Evolutionary conservation across 2,113 vertebrate species (phyloP).

Genomic region (Channa maculata): DNA sequence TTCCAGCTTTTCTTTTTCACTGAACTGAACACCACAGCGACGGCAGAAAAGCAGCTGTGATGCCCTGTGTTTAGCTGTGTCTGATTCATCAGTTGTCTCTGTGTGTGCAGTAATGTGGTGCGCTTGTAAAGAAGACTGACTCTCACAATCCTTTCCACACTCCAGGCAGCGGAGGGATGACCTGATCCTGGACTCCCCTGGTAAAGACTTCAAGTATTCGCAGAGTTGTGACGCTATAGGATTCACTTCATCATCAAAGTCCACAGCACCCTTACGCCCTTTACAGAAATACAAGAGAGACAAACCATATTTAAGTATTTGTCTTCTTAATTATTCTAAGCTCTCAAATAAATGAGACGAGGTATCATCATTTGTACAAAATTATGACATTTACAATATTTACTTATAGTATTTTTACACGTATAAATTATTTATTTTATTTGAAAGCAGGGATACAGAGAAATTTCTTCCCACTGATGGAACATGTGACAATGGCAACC

Average conservation of each 20-base stretch:
- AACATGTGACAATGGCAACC: too few relatives aligned
- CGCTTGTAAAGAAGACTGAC: conserved; percentile 63
- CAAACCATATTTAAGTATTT: conserved; percentile 5
- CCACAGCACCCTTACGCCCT: conserved; percentile 62
- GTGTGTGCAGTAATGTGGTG: conserved; percentile 57
- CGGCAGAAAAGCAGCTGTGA: conserved; percentile 58
- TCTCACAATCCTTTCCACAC: conserved; percentile 68
- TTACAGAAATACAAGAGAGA: background rate
- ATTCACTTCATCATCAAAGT: conserved; percentile 54
- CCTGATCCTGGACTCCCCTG: conserved; percentile 66
- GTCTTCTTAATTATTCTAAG: too few relatives aligned
- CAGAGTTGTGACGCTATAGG: conserved; percentile 54
- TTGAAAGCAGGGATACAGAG: too few relatives aligned
- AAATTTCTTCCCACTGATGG: too few relatives aligned
- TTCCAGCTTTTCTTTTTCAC: conserved; percentile 59
- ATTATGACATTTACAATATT: too few relatives aligned
- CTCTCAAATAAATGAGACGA: too few relatives aligned
- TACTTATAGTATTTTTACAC: too few relatives aligned
- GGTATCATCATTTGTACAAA: too few relatives aligned
- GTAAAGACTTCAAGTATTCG: conserved; percentile 70
- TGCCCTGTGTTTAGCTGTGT: background rate
- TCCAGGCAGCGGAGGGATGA: conserved; percentile 64
- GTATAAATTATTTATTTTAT: too few relatives aligned
- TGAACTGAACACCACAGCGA: conserved; percentile 65
- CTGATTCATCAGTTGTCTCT: background rate